Evolutionary conservation across 2,113 vertebrate species (phyloP), one percentile per base, ranked within the genome.

Genomic region (Callaeas wilsoni): DNA sequence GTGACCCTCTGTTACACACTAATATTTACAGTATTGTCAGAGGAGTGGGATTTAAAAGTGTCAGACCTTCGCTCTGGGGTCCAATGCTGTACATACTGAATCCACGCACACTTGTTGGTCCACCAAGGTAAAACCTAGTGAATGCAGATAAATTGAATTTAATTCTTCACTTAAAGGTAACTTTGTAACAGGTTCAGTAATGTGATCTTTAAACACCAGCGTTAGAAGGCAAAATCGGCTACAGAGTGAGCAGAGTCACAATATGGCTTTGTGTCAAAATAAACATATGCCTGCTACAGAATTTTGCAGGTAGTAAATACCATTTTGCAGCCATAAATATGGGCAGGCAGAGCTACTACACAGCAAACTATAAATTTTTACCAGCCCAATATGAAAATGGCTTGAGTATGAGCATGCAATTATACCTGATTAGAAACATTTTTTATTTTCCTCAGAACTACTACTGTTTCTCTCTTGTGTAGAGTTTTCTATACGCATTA

Each of bases 1-100:
- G 0, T 44, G 44, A 55, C 19, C 42, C 47, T 87, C 25, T 26
- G 32, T 74, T 68, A 39, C 32, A n/a, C 10, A 19, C 8, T 11
- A 47, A 29, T 30, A 74, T 60, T 55, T 64, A 62, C 33, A 93
- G 29, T n/a, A 55, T 12, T 74, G 46, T 29, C 68, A 84, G 60
- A 65, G 32, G 5, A 90, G 49, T 4, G 10, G 32, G 63, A 67
- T 74, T 44, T 67, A 29, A 19, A 32, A 41, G 30, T 16, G 60
- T 85, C 98, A 97, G 55, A 99, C 99, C 99, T 99, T 99, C 99
- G 16, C 99, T 99, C 96, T 99, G 99, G 16, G 99, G 99, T 42
- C 99, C 99, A 7, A 99, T 99, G 95, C 99, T 99, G 98, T 99
- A 99, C 99, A 99, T 99, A 77, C 99, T 99, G 96, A 99, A 99